A percentile compares a stretch with the other conserved stretches of the same genome.
Evolutionary conservation across 1,140 invertebrate species (phyloP).

Genomic region (Drosophila arizonae): DNA sequence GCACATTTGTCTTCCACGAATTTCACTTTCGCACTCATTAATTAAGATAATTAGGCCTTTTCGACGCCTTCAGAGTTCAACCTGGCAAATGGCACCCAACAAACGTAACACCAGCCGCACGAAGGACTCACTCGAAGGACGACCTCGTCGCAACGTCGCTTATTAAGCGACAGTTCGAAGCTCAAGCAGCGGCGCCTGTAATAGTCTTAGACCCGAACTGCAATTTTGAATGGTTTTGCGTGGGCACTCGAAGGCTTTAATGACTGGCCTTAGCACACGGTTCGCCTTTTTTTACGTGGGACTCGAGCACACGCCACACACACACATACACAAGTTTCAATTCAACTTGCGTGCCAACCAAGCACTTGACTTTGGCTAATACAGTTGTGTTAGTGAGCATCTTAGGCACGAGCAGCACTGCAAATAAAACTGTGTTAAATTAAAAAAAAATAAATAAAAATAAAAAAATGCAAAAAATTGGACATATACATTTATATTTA

Average conservation of each 20-base stretch:
- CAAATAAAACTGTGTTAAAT: not conserved
- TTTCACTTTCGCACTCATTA: conserved; percentile 78
- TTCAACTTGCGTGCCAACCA: conserved; percentile 2
- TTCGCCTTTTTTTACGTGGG: conserved; percentile 35
- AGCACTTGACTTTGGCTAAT: not conserved
- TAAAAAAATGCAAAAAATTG: too few relatives aligned
- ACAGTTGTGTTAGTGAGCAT: not conserved
- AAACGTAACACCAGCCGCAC: conserved; percentile 19
- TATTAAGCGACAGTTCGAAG: conserved; percentile 59
- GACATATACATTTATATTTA: too few relatives aligned
- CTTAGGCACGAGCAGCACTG: not conserved
- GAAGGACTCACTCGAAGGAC: conserved; percentile 26
- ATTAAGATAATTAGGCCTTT: conserved; percentile 82
- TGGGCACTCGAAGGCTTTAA: conserved; percentile 54
- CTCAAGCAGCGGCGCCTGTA: conserved; percentile 20
- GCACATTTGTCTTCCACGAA: conserved; percentile 78
- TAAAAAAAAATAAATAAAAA: too few relatives aligned
- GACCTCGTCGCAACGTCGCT: not conserved
- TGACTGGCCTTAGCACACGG: conserved; percentile 47
- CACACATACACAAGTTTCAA: not conserved
- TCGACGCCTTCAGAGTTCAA: conserved; percentile 78
- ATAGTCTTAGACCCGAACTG: conserved; percentile 28
- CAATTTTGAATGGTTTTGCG: conserved; percentile 57
- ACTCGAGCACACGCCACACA: conserved; percentile 37
- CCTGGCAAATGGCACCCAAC: conserved; percentile 39